These are phyloP conservation scores for Orchestes rusci DNA, from an alignment of 2,888 invertebrate species.

Conservation along the genomic window DNA sequence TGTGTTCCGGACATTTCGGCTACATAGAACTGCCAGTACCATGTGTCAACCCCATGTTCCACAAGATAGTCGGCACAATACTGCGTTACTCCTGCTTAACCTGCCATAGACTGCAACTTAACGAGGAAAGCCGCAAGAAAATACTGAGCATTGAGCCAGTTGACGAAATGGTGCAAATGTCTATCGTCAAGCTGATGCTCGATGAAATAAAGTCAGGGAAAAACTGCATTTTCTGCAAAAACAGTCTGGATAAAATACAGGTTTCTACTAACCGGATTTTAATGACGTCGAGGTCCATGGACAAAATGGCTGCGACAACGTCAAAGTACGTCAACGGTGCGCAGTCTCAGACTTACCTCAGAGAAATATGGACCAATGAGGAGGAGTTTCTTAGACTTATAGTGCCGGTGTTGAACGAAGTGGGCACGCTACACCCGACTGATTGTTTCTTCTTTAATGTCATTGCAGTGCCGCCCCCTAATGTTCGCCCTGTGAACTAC, in stretches of 20 bases:
- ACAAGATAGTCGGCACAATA: constrained; percentile 60
- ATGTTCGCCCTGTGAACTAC: constrained; percentile 69
- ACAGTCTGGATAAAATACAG: constrained; percentile 49
- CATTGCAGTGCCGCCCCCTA: constrained; percentile 80
- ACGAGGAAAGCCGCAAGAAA: constrained; percentile 42
- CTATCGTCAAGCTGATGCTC: constrained; percentile 14
- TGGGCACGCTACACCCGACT: constrained; percentile 54
- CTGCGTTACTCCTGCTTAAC: constrained; percentile 62
- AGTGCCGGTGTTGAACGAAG: constrained; percentile 53
- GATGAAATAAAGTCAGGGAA: constrained; percentile 42
- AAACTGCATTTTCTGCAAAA: constrained; percentile 51
- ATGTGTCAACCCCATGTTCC: constrained; percentile 86
- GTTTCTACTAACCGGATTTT: constrained; percentile 56
- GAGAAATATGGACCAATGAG: constrained; percentile 66
- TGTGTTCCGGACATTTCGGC: constrained; percentile 91
- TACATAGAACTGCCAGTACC: constrained; percentile 86
- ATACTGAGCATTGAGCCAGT: constrained; percentile 9
- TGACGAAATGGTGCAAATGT: constrained; percentile 13
- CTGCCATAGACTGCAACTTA: constrained; percentile 63
- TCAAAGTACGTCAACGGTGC: constrained; percentile 38
- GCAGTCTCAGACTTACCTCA: constrained; percentile 38
- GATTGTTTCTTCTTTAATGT: constrained; percentile 76
- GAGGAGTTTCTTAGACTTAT: constrained; percentile 59
- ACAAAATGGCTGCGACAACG: constrained; percentile 27
- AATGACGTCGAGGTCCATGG: constrained; percentile 28